A percentile compares a stretch with the other conserved stretches of the same genome.
phyloP scores from a whole-genome alignment of 2,113 vertebrate species.

The Pavo muticus region DNA sequence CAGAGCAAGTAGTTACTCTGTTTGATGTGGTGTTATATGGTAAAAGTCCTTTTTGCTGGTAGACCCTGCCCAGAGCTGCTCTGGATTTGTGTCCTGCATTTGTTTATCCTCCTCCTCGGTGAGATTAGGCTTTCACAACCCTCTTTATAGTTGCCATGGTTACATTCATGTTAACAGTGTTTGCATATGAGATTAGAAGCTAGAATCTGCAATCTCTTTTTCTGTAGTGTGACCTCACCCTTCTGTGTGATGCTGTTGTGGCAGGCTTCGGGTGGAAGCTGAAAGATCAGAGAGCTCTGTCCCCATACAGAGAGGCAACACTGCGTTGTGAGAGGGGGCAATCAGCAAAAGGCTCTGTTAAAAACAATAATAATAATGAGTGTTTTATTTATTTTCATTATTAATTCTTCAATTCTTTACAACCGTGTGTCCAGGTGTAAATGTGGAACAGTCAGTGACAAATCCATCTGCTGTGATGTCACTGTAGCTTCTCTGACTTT shows the following conservation, averaged over 20 bases:
- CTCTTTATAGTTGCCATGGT: constrained; percentile 67
- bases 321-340: accelerated
- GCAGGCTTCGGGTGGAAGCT: background rate
- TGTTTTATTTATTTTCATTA: background rate
- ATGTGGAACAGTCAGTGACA: background rate
- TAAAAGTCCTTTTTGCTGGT: background rate
- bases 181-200: constrained; percentile 52
- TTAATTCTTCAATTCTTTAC: background rate
- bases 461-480: background rate
- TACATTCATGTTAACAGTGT: constrained; percentile 41
- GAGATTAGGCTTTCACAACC: background rate
- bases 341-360: background rate
- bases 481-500: background rate
- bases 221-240: background rate
- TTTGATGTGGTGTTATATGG: background rate
- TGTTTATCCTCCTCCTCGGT: background rate
- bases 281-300: background rate
- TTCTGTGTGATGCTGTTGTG: background rate
- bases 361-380: background rate
- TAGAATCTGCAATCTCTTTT: constrained; percentile 22
- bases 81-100: background rate
- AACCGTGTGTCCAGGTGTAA: background rate
- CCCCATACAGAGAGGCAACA: background rate
- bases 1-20: background rate
- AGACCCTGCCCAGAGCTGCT: background rate